Evolutionary conservation across 2,888 invertebrate species (phyloP).

Genomic region (Eucriotettix oculatus): DNA sequence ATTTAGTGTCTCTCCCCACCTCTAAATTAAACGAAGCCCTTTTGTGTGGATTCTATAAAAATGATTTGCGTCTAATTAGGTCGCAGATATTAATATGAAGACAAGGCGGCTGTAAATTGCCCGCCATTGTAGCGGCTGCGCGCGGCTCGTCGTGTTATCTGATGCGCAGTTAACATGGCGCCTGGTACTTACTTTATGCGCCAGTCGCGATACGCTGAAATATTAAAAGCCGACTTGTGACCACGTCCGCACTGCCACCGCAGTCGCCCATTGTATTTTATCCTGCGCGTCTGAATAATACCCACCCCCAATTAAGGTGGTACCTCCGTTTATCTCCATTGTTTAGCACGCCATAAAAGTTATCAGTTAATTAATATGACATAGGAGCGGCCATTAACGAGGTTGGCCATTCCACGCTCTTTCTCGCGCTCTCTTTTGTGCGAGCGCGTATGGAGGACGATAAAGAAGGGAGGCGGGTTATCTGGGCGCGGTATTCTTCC

Average conservation of each 20-base stretch:
- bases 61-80: background rate
- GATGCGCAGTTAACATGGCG: background rate
- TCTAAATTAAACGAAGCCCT: too few species aligned
- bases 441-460: background rate
- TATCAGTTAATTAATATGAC: constrained; percentile 13
- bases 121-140: background rate
- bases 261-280: constrained; percentile 4
- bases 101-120: too few species aligned
- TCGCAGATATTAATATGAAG: background rate
- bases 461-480: background rate
- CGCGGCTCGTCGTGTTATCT: background rate
- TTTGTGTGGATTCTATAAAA: background rate
- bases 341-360: constrained; percentile 11
- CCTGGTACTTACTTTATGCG: background rate
- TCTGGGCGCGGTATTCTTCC: background rate
- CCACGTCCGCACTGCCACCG: background rate
- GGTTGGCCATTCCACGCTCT: background rate
- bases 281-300: constrained; percentile 7
- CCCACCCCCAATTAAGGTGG: constrained; percentile 11
- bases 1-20: too few species aligned
- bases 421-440: constrained; percentile 1
- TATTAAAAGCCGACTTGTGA: background rate
- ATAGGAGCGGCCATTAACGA: constrained; percentile 7
- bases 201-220: background rate
- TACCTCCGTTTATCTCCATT: constrained; percentile 8